These are phyloP conservation scores for Prosapia bicincta DNA, from an alignment of 2,888 invertebrate species.

Conservation along the genomic window DNA sequence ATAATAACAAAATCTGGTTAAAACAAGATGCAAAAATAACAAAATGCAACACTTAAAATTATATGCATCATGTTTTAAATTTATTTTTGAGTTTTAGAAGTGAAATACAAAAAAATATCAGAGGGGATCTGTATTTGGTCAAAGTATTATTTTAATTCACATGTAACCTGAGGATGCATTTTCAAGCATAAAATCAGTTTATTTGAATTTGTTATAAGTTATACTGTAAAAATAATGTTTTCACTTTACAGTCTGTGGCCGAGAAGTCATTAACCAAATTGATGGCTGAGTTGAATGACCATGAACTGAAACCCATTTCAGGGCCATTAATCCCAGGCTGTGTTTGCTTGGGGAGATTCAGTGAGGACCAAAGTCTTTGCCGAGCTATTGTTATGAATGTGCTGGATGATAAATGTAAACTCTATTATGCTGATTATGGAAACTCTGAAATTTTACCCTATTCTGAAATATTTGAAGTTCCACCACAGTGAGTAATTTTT, in stretches of 20 bases:
- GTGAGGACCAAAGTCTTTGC: conserved; percentile 64
- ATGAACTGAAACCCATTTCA: conserved; percentile 54
- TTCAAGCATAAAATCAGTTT: too few relatives aligned
- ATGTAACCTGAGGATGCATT: too few relatives aligned
- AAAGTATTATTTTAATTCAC: too few relatives aligned
- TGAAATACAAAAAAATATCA: too few relatives aligned
- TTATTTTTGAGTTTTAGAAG: too few relatives aligned
- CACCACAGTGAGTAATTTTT: conserved; percentile 54
- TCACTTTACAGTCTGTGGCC: conserved; percentile 39
- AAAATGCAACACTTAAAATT: too few relatives aligned
- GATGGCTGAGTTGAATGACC: conserved; percentile 68
- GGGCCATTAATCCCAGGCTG: conserved; percentile 71
- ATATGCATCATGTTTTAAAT: too few relatives aligned
- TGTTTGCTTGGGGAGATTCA: conserved; percentile 70
- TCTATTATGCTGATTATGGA: conserved; percentile 79
- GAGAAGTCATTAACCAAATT: conserved; percentile 60
- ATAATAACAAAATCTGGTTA: too few relatives aligned
- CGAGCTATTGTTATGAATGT: conserved; percentile 73
- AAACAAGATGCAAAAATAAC: too few relatives aligned
- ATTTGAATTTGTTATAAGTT: too few relatives aligned
- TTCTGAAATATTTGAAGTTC: conserved; percentile 70
- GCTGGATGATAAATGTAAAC: conserved; percentile 66
- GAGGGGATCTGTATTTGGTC: too few relatives aligned
- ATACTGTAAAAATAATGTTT: too few relatives aligned
- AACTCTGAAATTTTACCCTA: conserved; percentile 69